Evolutionary conservation across 2,888 invertebrate species (phyloP), one percentile per base, ranked within the genome.

Genomic region (Chrysina gloriosa): DNA sequence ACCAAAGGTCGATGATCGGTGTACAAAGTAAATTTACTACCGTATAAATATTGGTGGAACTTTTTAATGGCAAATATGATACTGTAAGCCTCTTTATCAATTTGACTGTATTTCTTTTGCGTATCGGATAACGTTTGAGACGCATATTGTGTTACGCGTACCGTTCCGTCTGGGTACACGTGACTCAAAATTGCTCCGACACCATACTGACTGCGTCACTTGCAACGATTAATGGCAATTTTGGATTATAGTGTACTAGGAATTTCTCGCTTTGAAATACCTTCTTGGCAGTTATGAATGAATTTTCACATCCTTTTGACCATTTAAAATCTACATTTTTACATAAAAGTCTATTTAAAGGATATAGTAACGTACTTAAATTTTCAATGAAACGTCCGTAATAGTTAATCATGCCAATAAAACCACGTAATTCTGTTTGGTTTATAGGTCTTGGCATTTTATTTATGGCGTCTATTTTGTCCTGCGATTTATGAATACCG

Each of bases 71-170:
- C 65, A 58, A 66, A 69, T 34, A 66, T 66, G 9, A 69, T 66
- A 27, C 27, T 31, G 21, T 47, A 58, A 16, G 65, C 52, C 25
- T 69, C 63, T 14, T 63, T 48, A 11, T 67, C 67, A 42, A 67
- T 42, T 58, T 67, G 58, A 16, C 31, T 27, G 21, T 79, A 77
- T 23, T 71, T 70, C 65, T 73, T 73, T 56, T 82, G 73, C 2
- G 74, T n/a, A n/a, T n/a, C 73, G 69, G 52, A 75, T 63, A 76
- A 74, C 42, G 72, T 80, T 75, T 72, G 72, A 2, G 79, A 82
- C 3, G 81, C 80, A 73, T 76, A 82, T 9, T 77, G 74, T 39
- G 83, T 77, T 2, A 80, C 82, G 47, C 77, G 71, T 68, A 82
- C 81, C 11, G 70, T 67, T n/a, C 79, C 79, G 71, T 82, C 77